Conservation (phyloP, 2,888 invertebrate species). For the Synanthedon andrenaeformis region DNA sequence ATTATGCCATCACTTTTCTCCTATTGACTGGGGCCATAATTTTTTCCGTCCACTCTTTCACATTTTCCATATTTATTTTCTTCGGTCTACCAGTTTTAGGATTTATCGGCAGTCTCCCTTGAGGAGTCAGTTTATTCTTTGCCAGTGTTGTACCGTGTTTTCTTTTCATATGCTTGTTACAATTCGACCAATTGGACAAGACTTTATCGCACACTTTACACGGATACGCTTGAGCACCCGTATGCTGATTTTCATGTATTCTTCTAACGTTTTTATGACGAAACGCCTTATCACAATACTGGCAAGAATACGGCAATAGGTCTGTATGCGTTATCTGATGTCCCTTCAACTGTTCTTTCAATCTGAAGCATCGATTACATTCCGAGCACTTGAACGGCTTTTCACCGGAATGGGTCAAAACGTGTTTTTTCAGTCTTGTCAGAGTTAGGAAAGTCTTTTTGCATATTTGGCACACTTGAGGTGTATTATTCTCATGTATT, state of each 20-base stretch:
- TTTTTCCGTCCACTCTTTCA: neutral
- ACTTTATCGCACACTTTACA: constrained; percentile 70
- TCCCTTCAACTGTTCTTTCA: constrained; percentile 72
- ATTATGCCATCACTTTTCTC: neutral
- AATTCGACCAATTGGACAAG: constrained; percentile 79
- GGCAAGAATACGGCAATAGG: constrained; percentile 75
- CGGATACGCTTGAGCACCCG: constrained; percentile 68
- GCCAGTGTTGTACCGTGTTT: neutral
- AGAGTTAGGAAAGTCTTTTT: neutral
- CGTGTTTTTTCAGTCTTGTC: constrained; percentile 1
- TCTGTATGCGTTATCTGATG: constrained; percentile 76
- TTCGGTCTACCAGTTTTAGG: neutral
- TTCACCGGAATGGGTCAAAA: neutral
- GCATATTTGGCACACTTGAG: constrained; percentile 6
- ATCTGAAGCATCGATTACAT: constrained; percentile 28
- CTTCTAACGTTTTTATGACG: constrained; percentile 72
- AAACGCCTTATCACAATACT: constrained; percentile 74
- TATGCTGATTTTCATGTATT: constrained; percentile 14
- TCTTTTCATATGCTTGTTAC: constrained; percentile 73
- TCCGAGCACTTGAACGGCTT: constrained; percentile 4
- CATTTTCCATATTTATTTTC: neutral
- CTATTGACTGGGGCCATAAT: neutral
- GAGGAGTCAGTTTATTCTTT: neutral
- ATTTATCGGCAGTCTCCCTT: neutral
- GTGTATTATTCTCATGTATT: constrained; percentile 4